These are phyloP conservation scores for Nephrotoma flavescens DNA, from an alignment of 2,888 invertebrate species.

Conservation along the genomic window DNA sequence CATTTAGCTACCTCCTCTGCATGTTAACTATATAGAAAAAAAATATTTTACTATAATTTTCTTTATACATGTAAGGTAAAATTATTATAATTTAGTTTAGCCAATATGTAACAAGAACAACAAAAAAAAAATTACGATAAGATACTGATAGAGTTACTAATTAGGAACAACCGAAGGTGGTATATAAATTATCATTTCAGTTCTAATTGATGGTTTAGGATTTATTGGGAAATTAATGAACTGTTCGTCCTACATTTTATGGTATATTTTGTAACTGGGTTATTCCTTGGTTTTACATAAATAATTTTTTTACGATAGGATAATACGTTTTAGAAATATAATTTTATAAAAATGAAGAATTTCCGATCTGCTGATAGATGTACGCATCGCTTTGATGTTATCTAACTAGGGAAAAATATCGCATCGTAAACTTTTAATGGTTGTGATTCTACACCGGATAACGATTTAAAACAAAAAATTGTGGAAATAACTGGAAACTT, in stretches of 20 bases:
- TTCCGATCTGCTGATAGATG: background rate
- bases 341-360: too few species aligned
- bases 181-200: background rate
- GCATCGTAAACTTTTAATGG: background rate
- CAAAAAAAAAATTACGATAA: background rate
- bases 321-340: too few species aligned
- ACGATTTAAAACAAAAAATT: background rate
- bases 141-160: background rate
- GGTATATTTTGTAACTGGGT: background rate
- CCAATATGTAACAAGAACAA: background rate
- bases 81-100: background rate
- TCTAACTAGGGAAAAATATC: background rate
- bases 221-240: background rate
- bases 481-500: background rate
- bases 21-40: background rate
- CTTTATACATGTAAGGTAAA: background rate
- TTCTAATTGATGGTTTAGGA: background rate
- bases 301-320: too few species aligned
- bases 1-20: background rate
- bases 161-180: background rate
- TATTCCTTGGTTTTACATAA: background rate
- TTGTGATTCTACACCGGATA: background rate
- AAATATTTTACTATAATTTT: background rate
- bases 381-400: background rate
- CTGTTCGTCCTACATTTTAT: background rate